Evolutionary conservation across 2,113 vertebrate species (phyloP).

Genomic region (Xenopus borealis): DNA sequence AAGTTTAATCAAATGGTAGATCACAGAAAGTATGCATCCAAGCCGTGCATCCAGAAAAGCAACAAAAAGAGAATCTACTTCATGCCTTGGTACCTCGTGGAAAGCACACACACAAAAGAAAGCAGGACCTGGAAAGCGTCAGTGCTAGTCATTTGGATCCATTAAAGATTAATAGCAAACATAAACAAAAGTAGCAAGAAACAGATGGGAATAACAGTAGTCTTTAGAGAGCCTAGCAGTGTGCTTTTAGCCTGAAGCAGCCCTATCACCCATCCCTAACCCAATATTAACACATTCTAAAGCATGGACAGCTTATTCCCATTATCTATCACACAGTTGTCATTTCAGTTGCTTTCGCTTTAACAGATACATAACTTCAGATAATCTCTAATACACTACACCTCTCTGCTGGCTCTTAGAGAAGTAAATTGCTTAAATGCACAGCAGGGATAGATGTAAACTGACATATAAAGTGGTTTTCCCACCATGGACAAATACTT

Average conservation of each 20-base stretch:
- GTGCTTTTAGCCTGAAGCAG: slow-evolving; percentile 25
- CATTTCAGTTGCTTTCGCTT: slow-evolving; percentile 20
- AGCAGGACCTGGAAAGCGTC: slow-evolving; percentile 16
- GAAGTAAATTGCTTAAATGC: slow-evolving; percentile 10
- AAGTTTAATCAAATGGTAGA: not conserved
- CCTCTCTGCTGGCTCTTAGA: not conserved
- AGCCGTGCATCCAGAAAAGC: slow-evolving; percentile 1
- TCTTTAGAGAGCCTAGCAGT: slow-evolving; percentile 36
- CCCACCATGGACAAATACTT: no score
- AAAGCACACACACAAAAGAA: slow-evolving; percentile 5
- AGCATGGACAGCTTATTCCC: not conserved
- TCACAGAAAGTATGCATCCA: not conserved
- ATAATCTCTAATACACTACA: slow-evolving; percentile 18
- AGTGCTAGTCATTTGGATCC: slow-evolving; percentile 21
- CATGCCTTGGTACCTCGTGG: slow-evolving; percentile 2
- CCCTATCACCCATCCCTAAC: slow-evolving; percentile 22
- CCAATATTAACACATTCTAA: slow-evolving; percentile 1
- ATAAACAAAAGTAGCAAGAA: slow-evolving; percentile 45
- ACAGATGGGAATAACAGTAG: slow-evolving; percentile 42
- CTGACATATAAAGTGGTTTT: no score
- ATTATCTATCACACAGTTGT: slow-evolving; percentile 18
- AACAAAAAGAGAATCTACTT: slow-evolving; percentile 20
- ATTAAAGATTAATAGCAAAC: slow-evolving; percentile 46
- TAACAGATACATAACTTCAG: slow-evolving; percentile 12
- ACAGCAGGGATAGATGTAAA: not conserved